phyloP scores from a whole-genome alignment of 2,888 invertebrate genomes.

The Andrena haemorrhoa region DNA sequence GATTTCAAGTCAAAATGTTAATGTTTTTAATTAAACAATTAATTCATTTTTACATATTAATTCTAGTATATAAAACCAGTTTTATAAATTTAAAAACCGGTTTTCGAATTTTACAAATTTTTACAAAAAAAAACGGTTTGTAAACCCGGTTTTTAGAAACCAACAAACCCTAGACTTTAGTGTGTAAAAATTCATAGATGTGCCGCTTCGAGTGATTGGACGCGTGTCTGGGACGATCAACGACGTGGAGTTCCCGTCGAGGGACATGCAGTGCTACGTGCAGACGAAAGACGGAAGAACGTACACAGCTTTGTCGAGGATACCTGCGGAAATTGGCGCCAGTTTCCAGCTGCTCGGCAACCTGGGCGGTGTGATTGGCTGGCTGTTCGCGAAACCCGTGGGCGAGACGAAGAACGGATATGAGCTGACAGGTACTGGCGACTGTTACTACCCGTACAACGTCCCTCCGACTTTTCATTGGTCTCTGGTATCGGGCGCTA shows the following conservation, averaged over 20 bases:
- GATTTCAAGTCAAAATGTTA: too few species aligned
- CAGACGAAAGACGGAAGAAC: constrained; percentile 94
- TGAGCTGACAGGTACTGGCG: constrained; percentile 88
- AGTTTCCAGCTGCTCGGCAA: constrained; percentile 94
- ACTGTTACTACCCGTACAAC: not conserved
- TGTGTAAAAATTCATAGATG: constrained; percentile 85
- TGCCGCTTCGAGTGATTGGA: constrained; percentile 95
- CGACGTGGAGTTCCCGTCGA: constrained; percentile 89
- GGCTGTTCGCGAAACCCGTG: constrained; percentile 95
- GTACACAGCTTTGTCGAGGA: constrained; percentile 95
- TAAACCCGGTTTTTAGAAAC: too few species aligned
- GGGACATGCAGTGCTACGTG: constrained; percentile 96
- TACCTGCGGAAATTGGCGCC: constrained; percentile 90
- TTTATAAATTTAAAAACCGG: too few species aligned
- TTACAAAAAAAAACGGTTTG: too few species aligned
- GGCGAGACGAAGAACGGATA: constrained; percentile 94
- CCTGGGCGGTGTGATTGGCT: constrained; percentile 94
- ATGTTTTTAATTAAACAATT: too few species aligned
- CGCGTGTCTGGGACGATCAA: constrained; percentile 94
- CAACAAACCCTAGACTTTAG: not conserved
- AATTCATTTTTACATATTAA: too few species aligned
- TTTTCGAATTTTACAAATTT: too few species aligned
- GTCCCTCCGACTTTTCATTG: too few species aligned
- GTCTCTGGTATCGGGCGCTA: too few species aligned
- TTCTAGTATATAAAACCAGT: too few species aligned